Percentiles rank a stretch among this genome's conserved stretches.
Evolutionary conservation across 2,888 invertebrate genomes (phyloP).

Genomic region (Crocallis elinguaria): DNA sequence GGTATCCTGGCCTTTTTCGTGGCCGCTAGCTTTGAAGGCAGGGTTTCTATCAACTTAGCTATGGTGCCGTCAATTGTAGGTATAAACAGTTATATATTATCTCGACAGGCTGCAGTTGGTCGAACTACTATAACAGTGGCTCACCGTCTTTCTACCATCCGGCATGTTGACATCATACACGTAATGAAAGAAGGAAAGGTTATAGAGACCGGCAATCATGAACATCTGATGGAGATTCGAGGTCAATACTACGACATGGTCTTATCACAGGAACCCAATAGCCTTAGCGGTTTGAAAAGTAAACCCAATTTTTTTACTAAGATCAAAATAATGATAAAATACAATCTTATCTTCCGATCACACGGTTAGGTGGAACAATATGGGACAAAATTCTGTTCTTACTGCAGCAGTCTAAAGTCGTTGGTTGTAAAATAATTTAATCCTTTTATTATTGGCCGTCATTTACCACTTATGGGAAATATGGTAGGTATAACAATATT

Average conservation of each 20-base stretch:
- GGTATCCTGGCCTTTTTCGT: too few relatives aligned
- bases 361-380: too few relatives aligned
- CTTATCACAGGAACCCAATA: conserved; percentile 75
- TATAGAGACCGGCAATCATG: conserved; percentile 87
- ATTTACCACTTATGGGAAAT: too few relatives aligned
- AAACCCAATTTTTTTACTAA: conserved; percentile 1
- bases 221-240: conserved; percentile 84
- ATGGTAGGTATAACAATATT: neutral
- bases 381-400: too few relatives aligned
- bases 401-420: too few relatives aligned
- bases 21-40: too few relatives aligned
- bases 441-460: too few relatives aligned
- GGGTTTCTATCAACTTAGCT: too few relatives aligned
- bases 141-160: conserved; percentile 90
- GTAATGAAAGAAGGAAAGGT: conserved; percentile 86
- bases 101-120: conserved; percentile 85
- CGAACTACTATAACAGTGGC: conserved; percentile 93
- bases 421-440: too few relatives aligned
- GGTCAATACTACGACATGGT: conserved; percentile 87
- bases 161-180: conserved; percentile 81
- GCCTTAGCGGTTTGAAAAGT: conserved; percentile 38
- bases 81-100: neutral
- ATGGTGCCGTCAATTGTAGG: too few relatives aligned
- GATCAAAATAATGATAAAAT: too few relatives aligned
- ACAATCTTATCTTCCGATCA: too few relatives aligned